phyloP scores from a whole-genome alignment of 1,140 invertebrate species.

The Hesperophylax magnus region DNA sequence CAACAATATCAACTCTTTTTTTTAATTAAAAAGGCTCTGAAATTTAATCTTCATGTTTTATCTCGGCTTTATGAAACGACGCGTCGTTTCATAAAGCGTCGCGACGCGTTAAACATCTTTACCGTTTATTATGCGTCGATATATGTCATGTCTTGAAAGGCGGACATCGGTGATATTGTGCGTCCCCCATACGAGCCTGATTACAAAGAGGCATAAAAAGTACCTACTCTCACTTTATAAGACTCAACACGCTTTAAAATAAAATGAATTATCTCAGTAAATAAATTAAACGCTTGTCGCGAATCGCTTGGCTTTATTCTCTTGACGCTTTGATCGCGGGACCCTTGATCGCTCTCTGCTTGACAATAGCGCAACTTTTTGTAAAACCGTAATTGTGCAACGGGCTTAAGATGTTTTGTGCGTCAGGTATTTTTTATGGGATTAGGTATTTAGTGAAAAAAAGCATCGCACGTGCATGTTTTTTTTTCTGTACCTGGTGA shows the following conservation, averaged over 20 bases:
- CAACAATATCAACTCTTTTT: too few species aligned
- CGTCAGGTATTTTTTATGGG: not conserved
- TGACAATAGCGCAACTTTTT: slow-evolving; percentile 15
- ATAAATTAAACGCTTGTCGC: too few species aligned
- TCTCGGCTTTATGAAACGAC: too few species aligned
- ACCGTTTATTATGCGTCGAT: not conserved
- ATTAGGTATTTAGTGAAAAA: not conserved
- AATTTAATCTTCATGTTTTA: too few species aligned
- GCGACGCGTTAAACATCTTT: too few species aligned
- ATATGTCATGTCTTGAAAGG: not conserved
- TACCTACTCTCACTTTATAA: not conserved
- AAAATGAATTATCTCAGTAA: not conserved
- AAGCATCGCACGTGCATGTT: not conserved
- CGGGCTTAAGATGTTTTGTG: slow-evolving; percentile 3
- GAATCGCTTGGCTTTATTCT: not conserved
- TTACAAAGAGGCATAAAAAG: not conserved
- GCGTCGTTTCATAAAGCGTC: too few species aligned
- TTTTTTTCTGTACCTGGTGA: not conserved
- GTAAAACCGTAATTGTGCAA: not conserved
- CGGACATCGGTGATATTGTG: not conserved
- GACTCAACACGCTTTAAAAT: not conserved
- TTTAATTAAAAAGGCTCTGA: too few species aligned
- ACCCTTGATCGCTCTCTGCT: not conserved
- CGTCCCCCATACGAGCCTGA: not conserved
- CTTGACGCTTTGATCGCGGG: not conserved